Base-by-base conservation (phyloP, 1,140 invertebrate genomes). In the Sycophaga agraensis region DNA sequence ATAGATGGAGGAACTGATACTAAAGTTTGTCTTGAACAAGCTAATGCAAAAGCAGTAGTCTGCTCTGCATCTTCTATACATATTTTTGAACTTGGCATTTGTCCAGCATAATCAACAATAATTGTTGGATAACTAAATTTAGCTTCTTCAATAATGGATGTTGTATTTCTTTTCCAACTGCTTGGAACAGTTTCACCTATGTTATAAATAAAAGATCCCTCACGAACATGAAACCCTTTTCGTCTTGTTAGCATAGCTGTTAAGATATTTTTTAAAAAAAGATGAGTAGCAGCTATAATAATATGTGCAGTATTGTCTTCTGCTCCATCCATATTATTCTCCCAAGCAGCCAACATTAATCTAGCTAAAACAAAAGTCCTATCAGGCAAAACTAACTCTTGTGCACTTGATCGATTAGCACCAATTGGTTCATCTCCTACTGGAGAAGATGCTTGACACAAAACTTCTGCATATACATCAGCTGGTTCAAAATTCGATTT, bases 271-370 rank as follows among this genome's bases (percentile, higher is more conserved):
- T 92, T 92, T 4, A 92, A 78, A 68, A 91, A 88, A 63, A 87
- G 84, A 72, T 90, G 87, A 5, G 91, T 86, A 21, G 91, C 89
- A 43, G 86, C 84, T 39, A 91, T 87, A 26, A 93, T 83, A 11
- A 92, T 82, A 60, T 88, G 86, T 2, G 90, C 88, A 14, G 89
- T 89, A 66, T 84, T 86, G 69, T 91, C 89, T 63, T 91, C 88
- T 31, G 90, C 90, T 24, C 88, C 89, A 61, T 91, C 87, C 28
- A 94, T 82, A 6, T 90, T 91, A 42, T 86, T 84, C 68, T 93
- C 91, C 91, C 91, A 93, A 17, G 91, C 89, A 40, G 88, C 88
- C 5, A 93, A 82, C 78, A 92, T 84, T 63, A 93, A 84, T 59
- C 91, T 82, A 0, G 91, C 91, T 57, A 91, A 83, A 1, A 93